Evolutionary conservation across 1,140 invertebrate genomes (phyloP).

Genomic region (Phenacoccus solenopsis): DNA sequence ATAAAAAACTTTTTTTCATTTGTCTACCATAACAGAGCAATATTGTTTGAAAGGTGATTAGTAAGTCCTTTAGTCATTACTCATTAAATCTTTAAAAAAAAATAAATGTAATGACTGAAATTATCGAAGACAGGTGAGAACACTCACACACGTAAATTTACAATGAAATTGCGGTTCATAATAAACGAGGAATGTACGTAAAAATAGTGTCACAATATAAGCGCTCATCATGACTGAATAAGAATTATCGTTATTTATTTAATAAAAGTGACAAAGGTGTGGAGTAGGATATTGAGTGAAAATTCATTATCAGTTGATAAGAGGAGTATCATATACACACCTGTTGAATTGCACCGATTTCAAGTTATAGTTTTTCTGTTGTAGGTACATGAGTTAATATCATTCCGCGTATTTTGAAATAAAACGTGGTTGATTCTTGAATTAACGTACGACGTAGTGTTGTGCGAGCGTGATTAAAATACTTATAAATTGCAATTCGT

Average conservation of each 20-base stretch:
- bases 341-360: not conserved
- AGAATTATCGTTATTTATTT: not conserved
- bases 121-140: not conserved
- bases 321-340: not conserved
- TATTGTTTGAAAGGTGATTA: no score
- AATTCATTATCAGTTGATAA: conserved; percentile 3
- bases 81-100: not conserved
- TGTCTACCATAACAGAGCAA: no score
- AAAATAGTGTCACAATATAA: not conserved
- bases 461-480: no score
- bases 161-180: not conserved
- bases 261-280: not conserved
- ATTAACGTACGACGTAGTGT: no score
- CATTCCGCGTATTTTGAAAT: no score
- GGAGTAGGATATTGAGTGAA: not conserved
- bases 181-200: no score
- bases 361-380: not conserved
- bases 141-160: not conserved
- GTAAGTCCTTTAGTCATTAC: no score
- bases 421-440: no score
- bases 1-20: not conserved
- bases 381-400: no score
- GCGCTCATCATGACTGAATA: not conserved
- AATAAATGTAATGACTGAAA: not conserved
- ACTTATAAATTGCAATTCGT: no score